Evolutionary conservation across 2,888 invertebrate genomes (phyloP).

Genomic region (Nudaria mundana): DNA sequence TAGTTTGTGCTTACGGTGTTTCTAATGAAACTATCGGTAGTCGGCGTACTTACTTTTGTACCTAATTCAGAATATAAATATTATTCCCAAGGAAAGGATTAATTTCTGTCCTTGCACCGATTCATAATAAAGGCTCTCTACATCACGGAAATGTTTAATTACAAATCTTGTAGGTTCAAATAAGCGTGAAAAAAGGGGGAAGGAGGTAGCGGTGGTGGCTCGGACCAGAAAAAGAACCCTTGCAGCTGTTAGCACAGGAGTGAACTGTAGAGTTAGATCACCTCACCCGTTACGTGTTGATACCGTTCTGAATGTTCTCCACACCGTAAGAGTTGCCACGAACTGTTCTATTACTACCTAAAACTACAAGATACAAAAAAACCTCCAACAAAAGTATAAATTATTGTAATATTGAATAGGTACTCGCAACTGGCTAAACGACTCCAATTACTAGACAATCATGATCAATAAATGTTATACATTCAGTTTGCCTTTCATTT

Average conservation of each 20-base stretch:
- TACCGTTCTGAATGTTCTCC: too few relatives aligned
- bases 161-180: conserved; percentile 2
- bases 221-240: not conserved
- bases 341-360: too few relatives aligned
- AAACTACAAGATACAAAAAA: too few relatives aligned
- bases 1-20: too few relatives aligned
- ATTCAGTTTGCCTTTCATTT: conserved; percentile 1
- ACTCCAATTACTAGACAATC: not conserved
- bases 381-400: not conserved
- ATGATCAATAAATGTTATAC: not conserved
- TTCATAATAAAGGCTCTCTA: too few relatives aligned
- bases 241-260: not conserved
- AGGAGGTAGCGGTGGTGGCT: not conserved
- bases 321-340: conserved; percentile 4
- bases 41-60: too few relatives aligned
- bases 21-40: too few relatives aligned
- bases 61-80: too few relatives aligned
- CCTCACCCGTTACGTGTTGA: too few relatives aligned
- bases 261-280: not conserved
- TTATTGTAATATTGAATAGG: not conserved
- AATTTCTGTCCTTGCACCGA: too few relatives aligned
- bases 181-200: not conserved
- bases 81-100: too few relatives aligned
- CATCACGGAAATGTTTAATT: not conserved
- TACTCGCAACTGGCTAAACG: too few relatives aligned